Percentiles rank a stretch among this genome's conserved stretches.
Evolutionary conservation across 2,113 vertebrate species (phyloP).

Genomic region (Gracilinanus agilis): DNA sequence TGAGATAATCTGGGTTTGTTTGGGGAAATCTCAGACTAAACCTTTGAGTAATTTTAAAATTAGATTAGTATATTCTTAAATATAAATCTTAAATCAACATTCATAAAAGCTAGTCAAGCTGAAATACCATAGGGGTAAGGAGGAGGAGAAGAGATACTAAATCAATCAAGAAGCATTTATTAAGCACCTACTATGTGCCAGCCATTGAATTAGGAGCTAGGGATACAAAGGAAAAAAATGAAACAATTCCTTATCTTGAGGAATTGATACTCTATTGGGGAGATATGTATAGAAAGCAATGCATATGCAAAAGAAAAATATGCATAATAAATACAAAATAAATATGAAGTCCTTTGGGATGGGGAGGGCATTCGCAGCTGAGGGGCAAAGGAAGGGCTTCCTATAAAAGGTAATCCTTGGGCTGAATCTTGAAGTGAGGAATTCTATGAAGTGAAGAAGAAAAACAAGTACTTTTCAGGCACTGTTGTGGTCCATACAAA

Average conservation of each 20-base stretch:
- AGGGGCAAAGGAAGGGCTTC: neutral
- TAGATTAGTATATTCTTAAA: slow-evolving; percentile 58
- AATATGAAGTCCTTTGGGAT: neutral
- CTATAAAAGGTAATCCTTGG: neutral
- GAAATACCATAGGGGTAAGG: slow-evolving; percentile 73
- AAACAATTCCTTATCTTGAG: neutral
- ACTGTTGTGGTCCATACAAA: neutral
- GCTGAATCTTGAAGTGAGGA: neutral
- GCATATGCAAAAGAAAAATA: neutral
- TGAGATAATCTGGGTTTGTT: neutral
- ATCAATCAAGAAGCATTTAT: neutral
- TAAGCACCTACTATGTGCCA: neutral
- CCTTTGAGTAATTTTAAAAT: neutral
- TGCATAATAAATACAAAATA: neutral
- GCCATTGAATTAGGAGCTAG: neutral
- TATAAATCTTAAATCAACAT: slow-evolving; percentile 80
- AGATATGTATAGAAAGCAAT: neutral
- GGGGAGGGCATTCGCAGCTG: neutral
- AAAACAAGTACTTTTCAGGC: neutral
- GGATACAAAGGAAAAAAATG: neutral
- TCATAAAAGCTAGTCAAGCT: slow-evolving; percentile 76
- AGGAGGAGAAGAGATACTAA: slow-evolving; percentile 25
- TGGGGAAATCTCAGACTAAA: neutral
- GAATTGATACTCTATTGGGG: neutral
- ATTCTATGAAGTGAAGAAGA: neutral